phyloP scores from a whole-genome alignment of 2,888 invertebrate species.

The Spisula subtruncata region DNA sequence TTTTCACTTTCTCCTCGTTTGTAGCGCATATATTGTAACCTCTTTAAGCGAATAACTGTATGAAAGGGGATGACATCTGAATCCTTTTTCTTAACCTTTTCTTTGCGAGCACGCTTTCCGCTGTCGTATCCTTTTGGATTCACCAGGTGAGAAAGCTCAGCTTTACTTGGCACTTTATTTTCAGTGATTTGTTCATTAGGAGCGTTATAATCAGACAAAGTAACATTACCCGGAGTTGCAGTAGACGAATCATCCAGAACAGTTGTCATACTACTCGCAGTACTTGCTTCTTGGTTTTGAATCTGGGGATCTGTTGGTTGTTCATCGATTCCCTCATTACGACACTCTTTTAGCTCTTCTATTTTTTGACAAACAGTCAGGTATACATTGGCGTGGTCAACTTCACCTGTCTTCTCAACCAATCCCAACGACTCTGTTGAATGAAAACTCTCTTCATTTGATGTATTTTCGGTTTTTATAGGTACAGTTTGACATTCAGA shows the following conservation, averaged over 20 bases:
- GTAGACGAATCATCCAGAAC: not conserved
- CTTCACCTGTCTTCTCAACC: not conserved
- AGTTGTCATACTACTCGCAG: not conserved
- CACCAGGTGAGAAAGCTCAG: too few species aligned
- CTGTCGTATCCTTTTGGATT: not conserved
- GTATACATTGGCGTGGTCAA: not conserved
- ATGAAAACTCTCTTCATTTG: not conserved
- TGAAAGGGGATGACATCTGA: conserved; percentile 44
- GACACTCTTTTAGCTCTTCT: not conserved
- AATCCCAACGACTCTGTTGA: not conserved
- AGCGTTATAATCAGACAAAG: not conserved
- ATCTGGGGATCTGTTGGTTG: not conserved
- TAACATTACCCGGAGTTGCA: not conserved
- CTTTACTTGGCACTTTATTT: too few species aligned
- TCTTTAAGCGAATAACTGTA: conserved; percentile 38
- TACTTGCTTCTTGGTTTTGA: not conserved
- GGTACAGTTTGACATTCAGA: not conserved
- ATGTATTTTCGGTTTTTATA: not conserved
- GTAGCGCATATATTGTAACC: conserved; percentile 42
- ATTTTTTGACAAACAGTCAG: conserved; percentile 24
- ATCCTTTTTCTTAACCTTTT: not conserved
- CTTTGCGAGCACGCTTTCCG: not conserved
- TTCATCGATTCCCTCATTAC: not conserved
- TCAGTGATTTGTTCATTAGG: not conserved
- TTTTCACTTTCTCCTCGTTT: conserved; percentile 38